phyloP scores from a whole-genome alignment of 2,113 vertebrate species.

The Axis porcinus region DNA sequence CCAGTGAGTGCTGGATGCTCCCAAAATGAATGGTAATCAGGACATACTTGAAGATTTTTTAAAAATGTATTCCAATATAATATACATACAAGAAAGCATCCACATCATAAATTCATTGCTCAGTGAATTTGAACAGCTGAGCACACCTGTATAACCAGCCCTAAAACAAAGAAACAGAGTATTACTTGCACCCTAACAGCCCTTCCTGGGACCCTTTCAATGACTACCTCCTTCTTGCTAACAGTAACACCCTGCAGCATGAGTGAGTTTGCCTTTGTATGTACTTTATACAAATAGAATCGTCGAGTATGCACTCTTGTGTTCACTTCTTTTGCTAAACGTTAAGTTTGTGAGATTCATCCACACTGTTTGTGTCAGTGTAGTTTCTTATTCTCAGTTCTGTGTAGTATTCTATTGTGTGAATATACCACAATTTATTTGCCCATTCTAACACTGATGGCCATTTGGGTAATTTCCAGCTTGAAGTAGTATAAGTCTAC shows the following conservation, averaged over 20 bases:
- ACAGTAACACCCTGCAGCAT: not conserved
- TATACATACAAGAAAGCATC: not conserved
- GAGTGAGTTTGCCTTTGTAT: not conserved
- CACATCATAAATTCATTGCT: not conserved
- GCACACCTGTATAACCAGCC: not conserved
- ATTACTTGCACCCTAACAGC: not conserved
- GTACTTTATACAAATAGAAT: not conserved
- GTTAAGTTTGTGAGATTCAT: not conserved
- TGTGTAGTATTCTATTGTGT: not conserved
- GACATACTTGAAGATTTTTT: not conserved
- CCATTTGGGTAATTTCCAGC: not conserved
- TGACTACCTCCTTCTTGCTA: not conserved
- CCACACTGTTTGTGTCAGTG: not conserved
- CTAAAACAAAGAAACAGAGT: not conserved
- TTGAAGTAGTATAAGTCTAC: not conserved
- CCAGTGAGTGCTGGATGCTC: accelerated
- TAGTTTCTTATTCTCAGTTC: not conserved
- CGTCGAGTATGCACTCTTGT: not conserved
- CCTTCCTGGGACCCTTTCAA: not conserved
- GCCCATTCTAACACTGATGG: not conserved
- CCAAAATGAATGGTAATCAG: not conserved
- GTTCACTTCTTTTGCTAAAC: not conserved
- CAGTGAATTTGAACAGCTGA: not conserved
- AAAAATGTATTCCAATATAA: not conserved
- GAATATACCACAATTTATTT: not conserved